A percentile compares a stretch with the other conserved stretches of the same genome.
Conservation (phyloP, 2,113 vertebrate genomes). For the Percopsis transmontana region DNA sequence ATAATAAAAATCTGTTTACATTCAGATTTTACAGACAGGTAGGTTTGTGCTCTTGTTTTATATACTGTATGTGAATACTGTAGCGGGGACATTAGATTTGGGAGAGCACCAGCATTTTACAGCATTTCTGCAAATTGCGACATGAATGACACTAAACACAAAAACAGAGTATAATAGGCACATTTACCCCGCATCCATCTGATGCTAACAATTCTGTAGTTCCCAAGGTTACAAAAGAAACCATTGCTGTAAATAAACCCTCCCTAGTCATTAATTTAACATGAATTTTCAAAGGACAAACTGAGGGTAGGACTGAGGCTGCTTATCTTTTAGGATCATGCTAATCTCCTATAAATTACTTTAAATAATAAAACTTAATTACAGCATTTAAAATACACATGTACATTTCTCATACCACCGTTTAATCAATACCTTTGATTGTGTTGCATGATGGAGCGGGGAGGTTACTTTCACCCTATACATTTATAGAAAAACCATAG, state of each 20-base stretch:
- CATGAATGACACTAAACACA: background rate
- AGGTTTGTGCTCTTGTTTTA: slow-evolving; percentile 52
- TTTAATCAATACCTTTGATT: slow-evolving; percentile 51
- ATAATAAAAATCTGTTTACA: slow-evolving; percentile 48
- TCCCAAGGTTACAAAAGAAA: background rate
- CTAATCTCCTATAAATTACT: slow-evolving; percentile 78
- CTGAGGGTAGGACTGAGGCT: slow-evolving; percentile 50
- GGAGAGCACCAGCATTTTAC: slow-evolving; percentile 31
- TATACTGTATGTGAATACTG: slow-evolving; percentile 31
- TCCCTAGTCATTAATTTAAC: slow-evolving; percentile 10
- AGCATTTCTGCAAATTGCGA: background rate
- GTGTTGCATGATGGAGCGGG: slow-evolving; percentile 56
- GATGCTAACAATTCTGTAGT: background rate
- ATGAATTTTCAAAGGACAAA: slow-evolving; percentile 13
- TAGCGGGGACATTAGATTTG: background rate
- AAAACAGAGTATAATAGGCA: slow-evolving; percentile 31
- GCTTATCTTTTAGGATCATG: slow-evolving; percentile 65
- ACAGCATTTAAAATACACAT: slow-evolving; percentile 74
- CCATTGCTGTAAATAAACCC: background rate
- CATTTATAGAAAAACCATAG: slow-evolving; percentile 21
- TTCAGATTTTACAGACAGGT: slow-evolving; percentile 53
- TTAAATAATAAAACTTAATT: slow-evolving; percentile 80
- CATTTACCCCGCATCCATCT: slow-evolving; percentile 20
- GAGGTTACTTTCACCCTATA: background rate
- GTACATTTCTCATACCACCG: slow-evolving; percentile 59